Evolutionary conservation across 1,140 invertebrate species (phyloP), one percentile per base, ranked within the genome.

Genomic region (Ceratitis capitata): DNA sequence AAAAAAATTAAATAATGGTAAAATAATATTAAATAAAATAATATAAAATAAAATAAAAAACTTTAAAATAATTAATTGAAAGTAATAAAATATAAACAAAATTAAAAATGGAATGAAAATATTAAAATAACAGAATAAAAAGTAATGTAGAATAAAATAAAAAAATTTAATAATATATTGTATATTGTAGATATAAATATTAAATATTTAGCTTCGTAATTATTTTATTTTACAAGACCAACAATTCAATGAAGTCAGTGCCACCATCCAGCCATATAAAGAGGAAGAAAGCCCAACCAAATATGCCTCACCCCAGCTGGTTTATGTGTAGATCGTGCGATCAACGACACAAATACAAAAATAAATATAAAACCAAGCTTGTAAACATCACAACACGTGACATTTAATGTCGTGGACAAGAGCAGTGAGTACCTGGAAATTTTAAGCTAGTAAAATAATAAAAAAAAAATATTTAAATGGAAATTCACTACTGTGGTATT

Each of bases 401-500:
- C 23, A 26, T 64, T 32, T 23, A 32, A 12, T 26, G 3, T 19
- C 56, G 26, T 1, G 12, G 23, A 19, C 19, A n/a, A 23, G n/a
- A 64, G 23, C 23, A 26, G 58, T n/a, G n/a, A n/a, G 10, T 26
- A 64, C 29, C 14, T 3, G 19, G 6, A 23, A 23, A 3, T 64
- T 64, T 64, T 26, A 29, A 26, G 26, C 58, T 19, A 23, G 58
- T 32, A 32, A 29, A 64, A 26, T 64, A 26, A 64, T 26, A 64
- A 64, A 26, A 64, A 64, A 3, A 64, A 64, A 26, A 64, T 29
- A 3, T 64, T 64, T 29, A 64, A 64, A 64, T 64, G 23, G 32
- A 64, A 64, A 64, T 64, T 26, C 58, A 64, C 29, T 64, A 26
- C 29, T 64, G 58, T 32, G 58, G 58, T 64, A 64, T 64, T n/a